Evolutionary conservation across 1,140 invertebrate species (phyloP), one percentile per base, ranked within the genome.

Genomic region (Pectinophora gossypiella): DNA sequence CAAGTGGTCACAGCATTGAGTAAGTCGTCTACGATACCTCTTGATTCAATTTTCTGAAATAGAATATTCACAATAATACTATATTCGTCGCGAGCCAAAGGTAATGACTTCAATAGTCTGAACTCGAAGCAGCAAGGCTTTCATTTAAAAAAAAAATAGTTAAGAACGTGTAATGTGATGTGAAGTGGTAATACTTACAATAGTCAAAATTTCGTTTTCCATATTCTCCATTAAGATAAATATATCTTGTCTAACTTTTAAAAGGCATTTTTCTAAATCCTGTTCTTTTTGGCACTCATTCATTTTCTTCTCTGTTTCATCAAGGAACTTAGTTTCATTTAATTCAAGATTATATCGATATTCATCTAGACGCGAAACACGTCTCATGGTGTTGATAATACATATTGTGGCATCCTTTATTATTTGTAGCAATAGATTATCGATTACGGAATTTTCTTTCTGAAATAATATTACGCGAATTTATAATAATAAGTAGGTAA

Each of bases 41-140:
- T 72, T 27, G 53, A 20, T 49, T 57, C 49, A 27, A 53, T 36
- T 36, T 52, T 54, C 73, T 76, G 54, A 35, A 72, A 71, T 12
- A n/a, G n/a, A n/a, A n/a, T n/a, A n/a, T n/a, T n/a, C n/a, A n/a
- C n/a, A n/a, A n/a, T n/a, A n/a, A n/a, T n/a, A n/a, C n/a, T n/a
- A n/a, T n/a, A n/a, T n/a, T n/a, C n/a, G n/a, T n/a, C n/a, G n/a
- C n/a, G n/a, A n/a, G n/a, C n/a, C n/a, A n/a, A n/a, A n/a, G n/a
- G n/a, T n/a, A n/a, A n/a, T n/a, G n/a, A n/a, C n/a, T n/a, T n/a
- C n/a, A n/a, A n/a, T n/a, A n/a, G n/a, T n/a, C n/a, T n/a, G n/a
- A n/a, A n/a, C n/a, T n/a, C n/a, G n/a, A n/a, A n/a, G n/a, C n/a
- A n/a, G n/a, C n/a, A n/a, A n/a, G n/a, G n/a, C n/a, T n/a, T n/a